phyloP scores from a whole-genome alignment of 2,113 vertebrate genomes.

The Bucco capensis region DNA sequence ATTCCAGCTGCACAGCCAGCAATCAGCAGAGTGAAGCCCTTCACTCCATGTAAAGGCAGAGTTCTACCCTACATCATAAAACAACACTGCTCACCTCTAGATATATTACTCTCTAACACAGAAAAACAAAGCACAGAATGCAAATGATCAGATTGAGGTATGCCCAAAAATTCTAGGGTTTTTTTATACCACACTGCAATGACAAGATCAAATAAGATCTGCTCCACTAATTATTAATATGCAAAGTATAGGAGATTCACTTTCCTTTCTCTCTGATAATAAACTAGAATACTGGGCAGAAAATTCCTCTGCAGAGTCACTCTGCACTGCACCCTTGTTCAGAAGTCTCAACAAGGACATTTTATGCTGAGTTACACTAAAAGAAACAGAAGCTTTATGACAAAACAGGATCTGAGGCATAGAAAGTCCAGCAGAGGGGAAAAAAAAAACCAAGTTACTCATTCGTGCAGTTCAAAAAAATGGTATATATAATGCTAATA shows the following conservation, averaged over 20 bases:
- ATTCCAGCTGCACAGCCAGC: background rate
- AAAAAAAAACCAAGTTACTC: background rate
- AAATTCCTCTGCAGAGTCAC: background rate
- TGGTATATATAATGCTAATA: background rate
- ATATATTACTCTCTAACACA: fast-evolving
- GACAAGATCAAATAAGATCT: background rate
- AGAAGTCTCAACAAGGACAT: background rate
- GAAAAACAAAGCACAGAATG: background rate
- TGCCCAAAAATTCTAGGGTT: fast-evolving
- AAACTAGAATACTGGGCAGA: background rate
- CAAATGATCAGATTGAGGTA: background rate
- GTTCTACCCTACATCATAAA: background rate
- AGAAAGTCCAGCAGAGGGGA: background rate
- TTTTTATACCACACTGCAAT: background rate
- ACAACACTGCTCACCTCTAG: background rate
- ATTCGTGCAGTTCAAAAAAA: background rate
- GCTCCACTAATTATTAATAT: background rate
- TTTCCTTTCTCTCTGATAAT: background rate
- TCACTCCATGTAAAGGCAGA: background rate
- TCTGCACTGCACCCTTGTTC: fast-evolving
- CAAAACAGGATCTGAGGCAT: background rate
- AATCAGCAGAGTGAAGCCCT: background rate
- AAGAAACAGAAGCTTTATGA: background rate
- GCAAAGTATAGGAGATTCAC: background rate
- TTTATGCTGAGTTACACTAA: background rate